These are phyloP conservation scores for Caerostris darwini DNA, from an alignment of 1,140 invertebrate species.

Conservation along the genomic window DNA sequence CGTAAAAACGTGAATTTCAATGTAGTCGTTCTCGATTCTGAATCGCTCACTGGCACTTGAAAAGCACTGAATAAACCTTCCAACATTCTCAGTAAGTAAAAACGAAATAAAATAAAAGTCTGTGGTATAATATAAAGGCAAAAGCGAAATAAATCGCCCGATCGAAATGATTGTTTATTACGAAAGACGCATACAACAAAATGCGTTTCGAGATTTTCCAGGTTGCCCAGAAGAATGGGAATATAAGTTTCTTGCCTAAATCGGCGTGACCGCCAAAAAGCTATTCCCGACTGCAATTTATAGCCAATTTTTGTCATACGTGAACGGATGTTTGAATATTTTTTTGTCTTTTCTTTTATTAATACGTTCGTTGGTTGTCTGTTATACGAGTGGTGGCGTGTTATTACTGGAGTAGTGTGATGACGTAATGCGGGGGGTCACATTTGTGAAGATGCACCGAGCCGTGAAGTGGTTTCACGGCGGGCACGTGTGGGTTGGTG, in stretches of 20 bases:
- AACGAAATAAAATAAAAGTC: background rate
- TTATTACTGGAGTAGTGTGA: constrained; percentile 9
- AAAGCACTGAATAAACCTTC: background rate
- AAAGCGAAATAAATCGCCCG: background rate
- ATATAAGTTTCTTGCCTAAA: constrained; percentile 48
- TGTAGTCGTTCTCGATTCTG: background rate
- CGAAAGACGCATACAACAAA: constrained; percentile 35
- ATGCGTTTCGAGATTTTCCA: constrained; percentile 36
- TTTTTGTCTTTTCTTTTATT: background rate
- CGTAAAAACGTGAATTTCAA: background rate
- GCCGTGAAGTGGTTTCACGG: background rate
- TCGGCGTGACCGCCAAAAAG: constrained; percentile 25
- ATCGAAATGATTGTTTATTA: constrained; percentile 43
- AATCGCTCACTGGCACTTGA: background rate
- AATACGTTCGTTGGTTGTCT: constrained; percentile 13
- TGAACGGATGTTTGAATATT: background rate
- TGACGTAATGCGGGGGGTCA: constrained; percentile 24
- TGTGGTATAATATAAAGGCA: background rate
- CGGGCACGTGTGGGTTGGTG: background rate
- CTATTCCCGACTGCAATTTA: background rate
- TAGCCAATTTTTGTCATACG: constrained; percentile 33
- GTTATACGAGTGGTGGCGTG: background rate
- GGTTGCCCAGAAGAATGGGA: constrained; percentile 33
- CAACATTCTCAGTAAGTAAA: background rate
- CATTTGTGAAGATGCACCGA: background rate